A percentile compares a stretch with the other conserved stretches of the same genome.
phyloP scores from a whole-genome alignment of 2,888 invertebrate genomes.

The Dasysyrphus tricinctus region DNA sequence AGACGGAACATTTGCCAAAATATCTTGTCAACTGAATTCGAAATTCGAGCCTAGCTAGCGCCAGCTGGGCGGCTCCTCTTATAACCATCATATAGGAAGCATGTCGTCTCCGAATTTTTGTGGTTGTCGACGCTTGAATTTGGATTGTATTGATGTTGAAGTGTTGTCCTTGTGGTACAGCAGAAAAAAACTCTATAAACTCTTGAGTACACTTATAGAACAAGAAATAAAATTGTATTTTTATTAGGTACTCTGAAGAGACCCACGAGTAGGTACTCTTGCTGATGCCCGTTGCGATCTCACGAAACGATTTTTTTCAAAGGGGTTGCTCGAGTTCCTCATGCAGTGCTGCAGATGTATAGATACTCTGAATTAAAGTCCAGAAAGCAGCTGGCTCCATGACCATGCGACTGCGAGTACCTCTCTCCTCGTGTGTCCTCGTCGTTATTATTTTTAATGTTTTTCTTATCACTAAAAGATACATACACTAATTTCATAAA shows the following conservation, averaged over 20 bases:
- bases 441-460: slow-evolving; percentile 47
- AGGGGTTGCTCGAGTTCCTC: slow-evolving; percentile 67
- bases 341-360: slow-evolving; percentile 30
- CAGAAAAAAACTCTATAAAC: slow-evolving; percentile 28
- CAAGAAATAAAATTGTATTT: slow-evolving; percentile 62
- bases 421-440: slow-evolving; percentile 7
- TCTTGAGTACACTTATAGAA: slow-evolving; percentile 24
- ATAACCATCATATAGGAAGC: slow-evolving; percentile 11
- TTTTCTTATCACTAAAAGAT: slow-evolving; percentile 55
- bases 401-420: neutral
- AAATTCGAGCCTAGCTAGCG: slow-evolving; percentile 58
- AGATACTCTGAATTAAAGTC: slow-evolving; percentile 1
- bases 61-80: slow-evolving; percentile 56
- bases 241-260: slow-evolving; percentile 63
- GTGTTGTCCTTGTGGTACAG: slow-evolving; percentile 60
- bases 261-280: slow-evolving; percentile 35
- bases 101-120: neutral
- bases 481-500: slow-evolving; percentile 43
- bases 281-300: slow-evolving; percentile 30
- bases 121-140: slow-evolving; percentile 36
- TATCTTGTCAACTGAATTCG: slow-evolving; percentile 12
- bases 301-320: slow-evolving; percentile 38
- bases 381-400: slow-evolving; percentile 52
- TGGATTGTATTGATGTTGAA: slow-evolving; percentile 32
- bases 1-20: slow-evolving; percentile 57